Evolutionary conservation across 1,140 invertebrate species (phyloP).

Genomic region (Trypoxylus dichotomus): DNA sequence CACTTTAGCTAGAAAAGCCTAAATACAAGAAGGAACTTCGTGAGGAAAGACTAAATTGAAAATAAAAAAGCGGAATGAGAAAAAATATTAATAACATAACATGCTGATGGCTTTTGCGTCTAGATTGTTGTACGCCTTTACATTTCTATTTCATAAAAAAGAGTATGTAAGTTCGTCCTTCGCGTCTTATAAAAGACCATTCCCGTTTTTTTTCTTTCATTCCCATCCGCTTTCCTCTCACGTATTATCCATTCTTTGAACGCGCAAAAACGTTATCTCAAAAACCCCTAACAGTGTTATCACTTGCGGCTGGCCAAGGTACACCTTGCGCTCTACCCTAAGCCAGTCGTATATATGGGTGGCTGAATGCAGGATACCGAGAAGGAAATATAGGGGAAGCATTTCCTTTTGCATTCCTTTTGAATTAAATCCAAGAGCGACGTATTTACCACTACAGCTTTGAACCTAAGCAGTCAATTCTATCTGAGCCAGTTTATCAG

Average conservation of each 20-base stretch:
- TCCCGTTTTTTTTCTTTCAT: not conserved
- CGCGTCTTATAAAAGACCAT: not conserved
- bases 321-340: not conserved
- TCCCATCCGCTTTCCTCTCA: not conserved
- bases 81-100: too few relatives aligned
- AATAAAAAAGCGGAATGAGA: too few relatives aligned
- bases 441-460: not conserved
- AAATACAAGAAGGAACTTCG: too few relatives aligned
- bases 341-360: not conserved
- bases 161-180: not conserved
- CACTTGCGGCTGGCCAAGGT: not conserved
- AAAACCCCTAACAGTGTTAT: not conserved
- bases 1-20: too few relatives aligned
- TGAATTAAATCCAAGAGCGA: not conserved
- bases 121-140: not conserved
- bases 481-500: not conserved
- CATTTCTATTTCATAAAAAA: not conserved
- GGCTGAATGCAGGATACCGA: not conserved
- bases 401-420: slow-evolving; percentile 3
- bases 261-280: not conserved
- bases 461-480: not conserved
- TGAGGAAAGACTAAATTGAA: too few relatives aligned
- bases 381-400: not conserved
- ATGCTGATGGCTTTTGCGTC: too few relatives aligned
- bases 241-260: slow-evolving; percentile 3